Evolutionary conservation across 64 coral and sea anemone species (phyloP).

Genomic region (Trachythela sp.): DNA sequence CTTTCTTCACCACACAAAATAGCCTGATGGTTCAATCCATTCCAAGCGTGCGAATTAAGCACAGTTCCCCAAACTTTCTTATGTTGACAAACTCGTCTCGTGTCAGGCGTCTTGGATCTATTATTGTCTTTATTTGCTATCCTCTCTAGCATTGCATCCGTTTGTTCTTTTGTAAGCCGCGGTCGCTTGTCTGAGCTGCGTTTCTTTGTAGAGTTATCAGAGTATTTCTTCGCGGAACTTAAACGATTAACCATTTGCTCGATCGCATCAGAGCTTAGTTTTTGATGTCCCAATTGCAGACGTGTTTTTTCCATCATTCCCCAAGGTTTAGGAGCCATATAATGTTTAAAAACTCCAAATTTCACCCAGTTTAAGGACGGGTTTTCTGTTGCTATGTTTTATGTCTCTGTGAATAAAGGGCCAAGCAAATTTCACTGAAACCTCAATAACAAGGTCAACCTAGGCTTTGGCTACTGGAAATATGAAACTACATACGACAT

Average conservation of each 20-base stretch:
- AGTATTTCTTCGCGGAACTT: constrained; percentile 52
- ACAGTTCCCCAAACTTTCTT: constrained; percentile 78
- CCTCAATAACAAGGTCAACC: no score
- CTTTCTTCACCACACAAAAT: constrained; percentile 95
- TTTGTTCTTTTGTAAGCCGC: constrained; percentile 44
- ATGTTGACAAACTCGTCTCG: constrained; percentile 47
- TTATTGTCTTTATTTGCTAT: constrained; percentile 69
- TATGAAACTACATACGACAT: no score
- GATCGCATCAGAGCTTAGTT: constrained; percentile 49
- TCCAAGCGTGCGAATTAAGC: constrained; percentile 90
- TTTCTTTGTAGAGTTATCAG: constrained; percentile 26
- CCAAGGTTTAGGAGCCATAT: constrained; percentile 63
- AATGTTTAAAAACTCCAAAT: background rate
- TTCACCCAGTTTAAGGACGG: background rate
- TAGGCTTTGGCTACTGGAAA: no score
- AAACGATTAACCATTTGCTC: constrained; percentile 67
- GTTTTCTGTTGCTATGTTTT: background rate
- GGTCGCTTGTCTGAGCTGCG: constrained; percentile 58
- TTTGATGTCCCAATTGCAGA: constrained; percentile 77
- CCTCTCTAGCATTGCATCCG: constrained; percentile 59
- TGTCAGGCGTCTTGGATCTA: constrained; percentile 65
- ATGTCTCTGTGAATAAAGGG: no score
- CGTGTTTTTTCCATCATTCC: constrained; percentile 82
- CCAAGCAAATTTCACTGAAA: no score
- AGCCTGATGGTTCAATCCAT: constrained; percentile 85